phyloP scores from a whole-genome alignment of 2,797 vertebrate genomes.

The Pterois miles region DNA sequence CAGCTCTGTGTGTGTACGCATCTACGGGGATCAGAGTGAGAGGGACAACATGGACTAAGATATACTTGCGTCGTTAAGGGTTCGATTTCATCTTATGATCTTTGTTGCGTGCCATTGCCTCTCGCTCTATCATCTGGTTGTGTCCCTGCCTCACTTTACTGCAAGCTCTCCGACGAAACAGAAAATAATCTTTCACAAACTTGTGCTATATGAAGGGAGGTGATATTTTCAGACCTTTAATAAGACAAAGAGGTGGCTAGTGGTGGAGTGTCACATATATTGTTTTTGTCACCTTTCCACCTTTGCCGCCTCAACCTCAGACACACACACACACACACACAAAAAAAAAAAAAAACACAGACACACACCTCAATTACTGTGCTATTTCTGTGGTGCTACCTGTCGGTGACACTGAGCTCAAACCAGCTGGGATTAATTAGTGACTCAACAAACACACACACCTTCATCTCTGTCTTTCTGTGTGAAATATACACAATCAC shows the following conservation, averaged over 20 bases:
- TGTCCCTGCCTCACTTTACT: slow-evolving; percentile 11
- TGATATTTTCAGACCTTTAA: slow-evolving; percentile 20
- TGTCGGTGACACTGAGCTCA: slow-evolving; percentile 66
- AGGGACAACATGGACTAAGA: slow-evolving; percentile 50
- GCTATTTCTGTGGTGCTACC: slow-evolving; percentile 74
- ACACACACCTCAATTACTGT: slow-evolving; percentile 66
- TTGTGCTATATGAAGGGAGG: not conserved
- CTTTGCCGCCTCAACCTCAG: slow-evolving; percentile 20
- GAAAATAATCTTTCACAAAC: slow-evolving; percentile 26
- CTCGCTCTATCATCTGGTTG: slow-evolving; percentile 17
- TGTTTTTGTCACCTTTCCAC: slow-evolving; percentile 53
- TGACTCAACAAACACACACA: slow-evolving; percentile 40
- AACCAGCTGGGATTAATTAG: slow-evolving; percentile 84
- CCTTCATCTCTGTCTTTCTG: slow-evolving; percentile 10
- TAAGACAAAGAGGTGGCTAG: not conserved
- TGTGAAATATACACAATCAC: slow-evolving; percentile 8
- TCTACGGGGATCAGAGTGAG: slow-evolving; percentile 19
- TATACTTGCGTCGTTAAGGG: slow-evolving; percentile 39
- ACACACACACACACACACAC: slow-evolving; percentile 19
- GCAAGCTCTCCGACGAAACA: slow-evolving; percentile 24
- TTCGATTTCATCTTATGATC: slow-evolving; percentile 58
- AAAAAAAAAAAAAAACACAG: too few species aligned
- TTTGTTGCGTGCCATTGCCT: slow-evolving; percentile 39
- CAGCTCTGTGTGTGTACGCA: slow-evolving; percentile 2
- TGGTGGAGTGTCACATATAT: slow-evolving; percentile 1